A percentile compares a stretch with the other conserved stretches of the same genome.
These are phyloP conservation scores for Drosophila melanosoma DNA, from an alignment of 2,888 invertebrate genomes.

Conservation along the genomic window DNA sequence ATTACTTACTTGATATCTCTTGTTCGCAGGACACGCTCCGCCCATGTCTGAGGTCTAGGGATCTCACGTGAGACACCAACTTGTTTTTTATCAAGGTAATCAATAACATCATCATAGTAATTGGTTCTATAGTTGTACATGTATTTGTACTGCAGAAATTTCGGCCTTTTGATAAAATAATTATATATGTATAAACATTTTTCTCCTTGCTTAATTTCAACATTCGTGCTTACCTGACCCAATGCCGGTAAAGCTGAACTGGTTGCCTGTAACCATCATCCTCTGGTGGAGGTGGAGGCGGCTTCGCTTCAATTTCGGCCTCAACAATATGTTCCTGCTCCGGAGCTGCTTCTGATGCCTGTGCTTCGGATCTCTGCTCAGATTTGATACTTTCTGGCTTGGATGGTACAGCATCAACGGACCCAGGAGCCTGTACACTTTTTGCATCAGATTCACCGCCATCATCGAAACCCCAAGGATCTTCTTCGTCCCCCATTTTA, in stretches of 20 bases:
- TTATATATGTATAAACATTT: background rate
- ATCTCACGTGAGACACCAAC: constrained; percentile 89
- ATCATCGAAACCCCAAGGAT: constrained; percentile 87
- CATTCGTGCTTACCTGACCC: constrained; percentile 88
- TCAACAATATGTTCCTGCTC: constrained; percentile 79
- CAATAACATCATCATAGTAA: constrained; percentile 94
- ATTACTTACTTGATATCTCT: constrained; percentile 85
- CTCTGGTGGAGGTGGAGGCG: constrained; percentile 85
- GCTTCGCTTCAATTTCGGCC: constrained; percentile 85
- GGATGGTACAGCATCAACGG: constrained; percentile 64
- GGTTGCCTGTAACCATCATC: constrained; percentile 88
- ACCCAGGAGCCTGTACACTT: constrained; percentile 57
- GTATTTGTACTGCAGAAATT: constrained; percentile 92
- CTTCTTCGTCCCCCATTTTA: constrained; percentile 86
- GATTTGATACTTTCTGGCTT: constrained; percentile 84
- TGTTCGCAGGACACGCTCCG: constrained; percentile 91
- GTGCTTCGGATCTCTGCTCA: constrained; percentile 52
- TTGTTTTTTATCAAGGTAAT: constrained; percentile 91
- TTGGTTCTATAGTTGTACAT: constrained; percentile 93
- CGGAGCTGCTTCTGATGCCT: constrained; percentile 19
- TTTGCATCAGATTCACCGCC: constrained; percentile 65
- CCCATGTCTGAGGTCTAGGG: constrained; percentile 94
- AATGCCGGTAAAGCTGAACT: constrained; percentile 90
- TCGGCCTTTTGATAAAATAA: constrained; percentile 87
- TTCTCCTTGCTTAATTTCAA: background rate